These are phyloP conservation scores for Scartelaos histophorus DNA, from an alignment of 2,113 vertebrate species.

Conservation along the genomic window DNA sequence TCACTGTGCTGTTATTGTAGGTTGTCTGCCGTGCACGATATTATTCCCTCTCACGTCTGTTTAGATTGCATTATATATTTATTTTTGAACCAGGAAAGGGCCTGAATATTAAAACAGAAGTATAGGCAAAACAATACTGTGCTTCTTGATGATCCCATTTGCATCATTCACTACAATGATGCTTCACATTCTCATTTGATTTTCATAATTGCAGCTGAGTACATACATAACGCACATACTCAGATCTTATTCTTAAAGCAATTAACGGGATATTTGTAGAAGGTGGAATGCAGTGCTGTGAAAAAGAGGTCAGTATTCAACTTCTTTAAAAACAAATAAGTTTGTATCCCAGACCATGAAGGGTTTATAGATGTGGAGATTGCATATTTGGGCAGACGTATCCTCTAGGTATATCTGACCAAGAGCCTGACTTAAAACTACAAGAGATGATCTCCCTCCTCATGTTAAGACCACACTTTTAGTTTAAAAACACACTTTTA, in stretches of 20 bases:
- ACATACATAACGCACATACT: constrained; percentile 24
- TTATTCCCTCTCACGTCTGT: constrained; percentile 81
- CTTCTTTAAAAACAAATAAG: not conserved
- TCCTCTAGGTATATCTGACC: too few relatives aligned
- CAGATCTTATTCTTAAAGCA: constrained; percentile 47
- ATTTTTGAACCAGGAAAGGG: constrained; percentile 65
- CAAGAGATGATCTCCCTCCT: too few relatives aligned
- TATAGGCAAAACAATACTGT: constrained; percentile 42
- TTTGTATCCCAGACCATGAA: too few relatives aligned
- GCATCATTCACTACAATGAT: constrained; percentile 56
- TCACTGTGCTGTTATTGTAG: constrained; percentile 70
- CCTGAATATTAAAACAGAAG: constrained; percentile 75
- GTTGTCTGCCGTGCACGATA: constrained; percentile 71
- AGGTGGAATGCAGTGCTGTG: not conserved
- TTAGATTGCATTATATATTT: constrained; percentile 78
- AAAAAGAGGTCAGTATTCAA: not conserved
- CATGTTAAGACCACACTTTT: too few relatives aligned
- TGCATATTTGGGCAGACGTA: too few relatives aligned
- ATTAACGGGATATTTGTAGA: constrained; percentile 44
- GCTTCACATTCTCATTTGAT: constrained; percentile 56
- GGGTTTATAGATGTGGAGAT: too few relatives aligned
- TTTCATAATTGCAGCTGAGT: constrained; percentile 52
- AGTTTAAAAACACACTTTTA: too few relatives aligned
- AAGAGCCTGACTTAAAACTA: too few relatives aligned
- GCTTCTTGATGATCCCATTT: constrained; percentile 58